Conservation (phyloP, 2,888 invertebrate genomes). For the Clivina fossor region DNA sequence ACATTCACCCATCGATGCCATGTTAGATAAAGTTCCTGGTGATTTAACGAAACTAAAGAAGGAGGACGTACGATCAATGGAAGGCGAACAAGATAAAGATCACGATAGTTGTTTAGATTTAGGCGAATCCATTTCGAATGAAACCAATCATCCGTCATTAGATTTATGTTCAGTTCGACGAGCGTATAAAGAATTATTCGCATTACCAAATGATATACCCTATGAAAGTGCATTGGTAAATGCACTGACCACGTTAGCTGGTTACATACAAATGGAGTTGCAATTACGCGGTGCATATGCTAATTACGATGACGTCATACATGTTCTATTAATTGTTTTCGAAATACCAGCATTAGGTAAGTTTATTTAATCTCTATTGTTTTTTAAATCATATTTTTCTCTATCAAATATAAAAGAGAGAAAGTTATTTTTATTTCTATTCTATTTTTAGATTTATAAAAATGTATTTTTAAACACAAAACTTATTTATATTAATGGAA, state of each 20-base stretch:
- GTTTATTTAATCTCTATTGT: too few species aligned
- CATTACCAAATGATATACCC: slow-evolving; percentile 50
- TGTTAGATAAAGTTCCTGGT: slow-evolving; percentile 58
- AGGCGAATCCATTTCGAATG: slow-evolving; percentile 44
- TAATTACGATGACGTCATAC: slow-evolving; percentile 59
- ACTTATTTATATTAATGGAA: too few species aligned
- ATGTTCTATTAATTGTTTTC: slow-evolving; percentile 56
- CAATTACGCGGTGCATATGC: slow-evolving; percentile 49
- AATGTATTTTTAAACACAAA: too few species aligned
- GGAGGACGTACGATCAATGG: slow-evolving; percentile 71
- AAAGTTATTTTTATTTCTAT: too few species aligned
- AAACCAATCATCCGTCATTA: slow-evolving; percentile 55
- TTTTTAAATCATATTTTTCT: too few species aligned
- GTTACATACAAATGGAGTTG: slow-evolving; percentile 71
- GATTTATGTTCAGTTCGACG: slow-evolving; percentile 73
- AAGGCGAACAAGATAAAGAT: slow-evolving; percentile 85
- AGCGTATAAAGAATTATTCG: slow-evolving; percentile 60
- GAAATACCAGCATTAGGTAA: slow-evolving; percentile 53
- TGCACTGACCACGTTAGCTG: slow-evolving; percentile 71
- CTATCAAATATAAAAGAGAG: too few species aligned
- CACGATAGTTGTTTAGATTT: slow-evolving; percentile 68
- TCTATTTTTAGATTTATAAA: too few species aligned
- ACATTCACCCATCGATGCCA: slow-evolving; percentile 56
- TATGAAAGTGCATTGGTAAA: slow-evolving; percentile 68
- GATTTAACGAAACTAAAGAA: slow-evolving; percentile 63